phyloP scores from a whole-genome alignment of 2,888 invertebrate genomes.

The Drosophila putrida region DNA sequence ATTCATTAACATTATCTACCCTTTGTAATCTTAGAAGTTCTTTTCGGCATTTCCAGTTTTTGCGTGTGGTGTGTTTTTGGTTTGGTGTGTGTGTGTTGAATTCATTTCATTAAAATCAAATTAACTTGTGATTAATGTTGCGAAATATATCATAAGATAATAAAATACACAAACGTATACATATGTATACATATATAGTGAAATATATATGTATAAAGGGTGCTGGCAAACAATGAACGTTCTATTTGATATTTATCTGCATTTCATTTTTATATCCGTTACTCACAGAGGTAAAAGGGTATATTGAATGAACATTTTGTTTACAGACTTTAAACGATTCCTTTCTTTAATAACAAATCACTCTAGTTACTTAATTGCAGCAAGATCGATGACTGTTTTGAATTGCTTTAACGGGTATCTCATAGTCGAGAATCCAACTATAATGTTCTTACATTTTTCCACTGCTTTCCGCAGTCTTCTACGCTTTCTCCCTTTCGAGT shows the following conservation, averaged over 20 bases:
- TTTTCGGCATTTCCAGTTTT: conserved; percentile 61
- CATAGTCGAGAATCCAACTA: too few relatives aligned
- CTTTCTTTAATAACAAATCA: too few relatives aligned
- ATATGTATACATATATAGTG: conserved; percentile 15
- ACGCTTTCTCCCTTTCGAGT: not conserved
- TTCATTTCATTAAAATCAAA: conserved; percentile 81
- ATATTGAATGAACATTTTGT: too few relatives aligned
- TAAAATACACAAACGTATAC: conserved; percentile 18
- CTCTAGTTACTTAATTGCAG: too few relatives aligned
- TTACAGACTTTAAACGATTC: too few relatives aligned
- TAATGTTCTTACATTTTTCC: not conserved
- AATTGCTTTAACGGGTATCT: too few relatives aligned
- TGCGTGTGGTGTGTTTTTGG: conserved; percentile 29
- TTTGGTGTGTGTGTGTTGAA: conserved; percentile 50
- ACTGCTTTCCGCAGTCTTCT: not conserved
- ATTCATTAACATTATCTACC: conserved; percentile 78
- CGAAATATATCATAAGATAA: conserved; percentile 74
- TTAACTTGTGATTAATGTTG: conserved; percentile 80
- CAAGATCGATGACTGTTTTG: too few relatives aligned
- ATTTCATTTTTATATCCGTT: conserved; percentile 57
- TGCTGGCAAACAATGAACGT: conserved; percentile 64
- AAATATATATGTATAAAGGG: conserved; percentile 23
- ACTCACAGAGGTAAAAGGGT: not conserved
- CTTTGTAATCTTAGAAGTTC: conserved; percentile 69
- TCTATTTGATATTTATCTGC: conserved; percentile 80